Conservation (phyloP, 2,113 vertebrate species). For the Ahaetulla prasina region DNA sequence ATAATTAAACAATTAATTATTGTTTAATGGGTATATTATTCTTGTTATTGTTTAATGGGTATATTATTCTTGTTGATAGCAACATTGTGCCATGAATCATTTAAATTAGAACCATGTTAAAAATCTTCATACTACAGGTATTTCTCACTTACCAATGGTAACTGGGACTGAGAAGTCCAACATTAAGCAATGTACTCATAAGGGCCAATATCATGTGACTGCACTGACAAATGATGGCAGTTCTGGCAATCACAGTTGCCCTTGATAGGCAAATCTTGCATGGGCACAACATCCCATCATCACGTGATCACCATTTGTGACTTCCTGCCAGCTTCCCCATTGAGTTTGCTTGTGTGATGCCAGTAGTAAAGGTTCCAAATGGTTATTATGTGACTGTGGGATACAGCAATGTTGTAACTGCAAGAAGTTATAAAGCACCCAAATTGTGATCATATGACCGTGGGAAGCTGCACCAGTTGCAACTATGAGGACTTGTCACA, state of each 20-base stretch:
- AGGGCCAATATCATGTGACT: neutral
- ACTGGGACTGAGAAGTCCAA: neutral
- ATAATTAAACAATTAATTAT: no score
- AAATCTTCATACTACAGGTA: neutral
- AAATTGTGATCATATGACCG: no score
- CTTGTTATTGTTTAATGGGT: conserved; percentile 29
- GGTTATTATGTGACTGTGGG: neutral
- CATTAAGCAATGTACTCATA: neutral
- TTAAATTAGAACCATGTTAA: neutral
- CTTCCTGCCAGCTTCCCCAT: neutral
- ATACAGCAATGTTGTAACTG: neutral
- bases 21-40: no score
- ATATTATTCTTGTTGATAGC: conserved; percentile 17
- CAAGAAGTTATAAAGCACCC: neutral
- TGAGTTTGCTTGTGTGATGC: neutral
- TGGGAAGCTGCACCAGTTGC: no score
- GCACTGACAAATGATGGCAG: neutral
- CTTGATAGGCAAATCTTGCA: neutral
- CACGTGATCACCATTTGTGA: neutral
- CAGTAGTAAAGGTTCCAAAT: neutral
- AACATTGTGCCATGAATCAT: neutral
- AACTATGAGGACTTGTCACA: neutral
- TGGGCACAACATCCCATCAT: neutral
- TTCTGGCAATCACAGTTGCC: neutral
- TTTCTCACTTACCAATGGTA: neutral